These are phyloP conservation scores for Habrosyne pyritoides DNA, from an alignment of 2,888 invertebrate genomes.

Conservation along the genomic window DNA sequence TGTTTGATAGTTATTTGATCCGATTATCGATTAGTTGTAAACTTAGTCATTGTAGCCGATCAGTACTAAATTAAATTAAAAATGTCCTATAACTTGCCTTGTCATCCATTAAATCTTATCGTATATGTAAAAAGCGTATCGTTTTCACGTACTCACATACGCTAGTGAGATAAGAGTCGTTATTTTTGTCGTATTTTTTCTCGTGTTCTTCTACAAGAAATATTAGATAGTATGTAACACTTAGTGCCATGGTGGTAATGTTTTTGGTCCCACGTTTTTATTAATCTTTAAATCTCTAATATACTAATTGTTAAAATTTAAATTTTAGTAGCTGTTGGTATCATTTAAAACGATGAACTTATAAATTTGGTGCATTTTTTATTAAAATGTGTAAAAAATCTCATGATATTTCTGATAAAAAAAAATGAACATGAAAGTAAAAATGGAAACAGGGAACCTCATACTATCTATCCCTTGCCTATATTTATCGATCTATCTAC, in stretches of 20 bases:
- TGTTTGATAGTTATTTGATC: constrained; percentile 19
- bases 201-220: constrained; percentile 24
- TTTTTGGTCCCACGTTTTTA: constrained; percentile 39
- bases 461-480: constrained; percentile 53
- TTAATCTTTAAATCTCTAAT: constrained; percentile 29
- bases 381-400: constrained; percentile 13
- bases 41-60: neutral
- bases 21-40: constrained; percentile 12
- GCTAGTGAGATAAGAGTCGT: constrained; percentile 26
- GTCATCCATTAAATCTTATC: constrained; percentile 24
- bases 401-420: constrained; percentile 17
- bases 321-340: constrained; percentile 29
- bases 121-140: constrained; percentile 10
- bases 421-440: constrained; percentile 25
- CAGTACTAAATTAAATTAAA: neutral
- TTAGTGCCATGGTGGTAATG: constrained; percentile 42
- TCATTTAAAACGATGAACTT: constrained; percentile 7
- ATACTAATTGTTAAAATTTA: constrained; percentile 33
- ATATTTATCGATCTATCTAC: constrained; percentile 58
- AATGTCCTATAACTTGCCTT: constrained; percentile 34
- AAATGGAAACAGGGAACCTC: constrained; percentile 64
- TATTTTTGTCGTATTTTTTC: constrained; percentile 32
- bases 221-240: constrained; percentile 5
- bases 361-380: constrained; percentile 10
- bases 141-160: constrained; percentile 21